A percentile compares a stretch with the other conserved stretches of the same genome.
Conservation (phyloP, 2,888 invertebrate genomes). For the Sinohyriopsis cumingii region DNA sequence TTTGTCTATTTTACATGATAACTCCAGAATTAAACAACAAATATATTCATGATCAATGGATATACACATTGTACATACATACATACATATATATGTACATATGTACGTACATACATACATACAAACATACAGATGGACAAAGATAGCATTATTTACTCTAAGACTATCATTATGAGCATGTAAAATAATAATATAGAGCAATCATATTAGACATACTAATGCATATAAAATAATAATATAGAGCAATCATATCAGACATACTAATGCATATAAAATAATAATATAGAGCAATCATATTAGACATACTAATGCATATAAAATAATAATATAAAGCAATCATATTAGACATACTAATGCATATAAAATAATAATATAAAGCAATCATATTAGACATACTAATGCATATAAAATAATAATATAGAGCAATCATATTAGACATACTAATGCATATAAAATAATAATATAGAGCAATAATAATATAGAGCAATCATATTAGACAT, state of each 20-base stretch:
- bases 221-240: too few relatives aligned
- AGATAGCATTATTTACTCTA: not conserved
- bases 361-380: too few relatives aligned
- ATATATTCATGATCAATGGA: too few relatives aligned
- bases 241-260: slow-evolving; percentile 25
- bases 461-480: not conserved
- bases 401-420: too few relatives aligned
- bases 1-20: too few relatives aligned
- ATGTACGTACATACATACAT: not conserved
- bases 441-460: not conserved
- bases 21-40: too few relatives aligned
- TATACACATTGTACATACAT: not conserved
- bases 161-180: not conserved
- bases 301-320: slow-evolving; percentile 69
- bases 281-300: not conserved
- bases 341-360: slow-evolving; percentile 57
- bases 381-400: too few relatives aligned
- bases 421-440: too few relatives aligned
- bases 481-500: slow-evolving; percentile 9
- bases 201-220: slow-evolving; percentile 49
- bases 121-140: not conserved
- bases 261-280: too few relatives aligned
- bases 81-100: too few relatives aligned
- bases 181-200: not conserved
- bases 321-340: too few relatives aligned